Evolutionary conservation across 1,140 invertebrate genomes (phyloP), one percentile per base, ranked within the genome.

Genomic region (Drosophila insularis): DNA sequence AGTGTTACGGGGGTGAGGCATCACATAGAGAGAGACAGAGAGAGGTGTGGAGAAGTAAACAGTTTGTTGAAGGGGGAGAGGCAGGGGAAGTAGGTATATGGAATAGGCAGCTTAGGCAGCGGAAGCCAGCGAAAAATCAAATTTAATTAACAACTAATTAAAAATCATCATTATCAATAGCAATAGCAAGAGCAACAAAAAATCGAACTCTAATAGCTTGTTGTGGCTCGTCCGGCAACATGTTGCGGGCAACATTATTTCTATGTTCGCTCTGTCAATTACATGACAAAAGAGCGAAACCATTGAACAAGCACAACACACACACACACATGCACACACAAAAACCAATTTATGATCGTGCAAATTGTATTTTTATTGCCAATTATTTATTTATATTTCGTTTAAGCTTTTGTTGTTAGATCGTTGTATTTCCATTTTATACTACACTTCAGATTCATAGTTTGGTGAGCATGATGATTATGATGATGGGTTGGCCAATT

Each of bases 301-400:
- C 10, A 11, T 32, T 58, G 35, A 11, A 58, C 55, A 35, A 8
- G 17, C 4, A 32, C 58, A 75, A 23, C 13, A 14, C 5, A n/a
- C n/a, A 56, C 13, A 55, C 5, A 56, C 27, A 17, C 13, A 14
- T 2, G 2, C 58, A 76, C 58, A 75, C 68, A 23, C 39, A 39
- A 65, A 75, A 76, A 76, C 69, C 79, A 80, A 71, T 82, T 82
- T 89, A 82, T 79, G 82, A 87, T 87, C 82, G 82, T 89, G 84
- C 82, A 87, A 87, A 87, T 87, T 87, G 82, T 82, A 87, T 87
- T 87, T 86, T 89, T 82, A 89, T 87, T 87, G 82, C 72, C 82
- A 87, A 87, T 87, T 87, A 87, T 87, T 87, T 87, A 87, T 87
- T 87, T 87, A 82, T 82, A 39, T 50, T 87, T 81, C 75, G 81